Evolutionary conservation across 2,797 vertebrate species (phyloP).

Genomic region (Podargus strigoides): DNA sequence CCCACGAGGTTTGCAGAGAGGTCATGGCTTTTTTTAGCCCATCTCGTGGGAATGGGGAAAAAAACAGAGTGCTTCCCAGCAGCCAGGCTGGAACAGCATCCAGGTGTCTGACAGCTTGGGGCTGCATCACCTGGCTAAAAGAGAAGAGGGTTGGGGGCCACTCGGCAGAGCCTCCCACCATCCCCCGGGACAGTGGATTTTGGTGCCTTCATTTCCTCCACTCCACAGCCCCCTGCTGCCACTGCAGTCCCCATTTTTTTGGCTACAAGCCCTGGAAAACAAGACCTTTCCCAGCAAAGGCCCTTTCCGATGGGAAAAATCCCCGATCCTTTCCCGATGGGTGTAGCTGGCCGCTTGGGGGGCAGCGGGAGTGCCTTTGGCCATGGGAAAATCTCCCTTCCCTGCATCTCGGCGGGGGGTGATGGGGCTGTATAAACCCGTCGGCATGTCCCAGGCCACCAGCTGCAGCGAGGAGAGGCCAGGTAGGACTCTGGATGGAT

Average conservation of each 20-base stretch:
- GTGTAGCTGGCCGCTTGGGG: background rate
- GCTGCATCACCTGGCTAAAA: background rate
- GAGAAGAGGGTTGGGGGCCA: rapidly evolving
- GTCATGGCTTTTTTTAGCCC: background rate
- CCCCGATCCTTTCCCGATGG: background rate
- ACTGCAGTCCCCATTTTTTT: rapidly evolving
- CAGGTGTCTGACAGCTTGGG: background rate
- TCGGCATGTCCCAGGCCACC: rapidly evolving
- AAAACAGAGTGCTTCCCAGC: rapidly evolving
- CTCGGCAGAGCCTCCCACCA: rapidly evolving
- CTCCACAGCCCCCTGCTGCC: background rate
- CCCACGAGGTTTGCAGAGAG: background rate
- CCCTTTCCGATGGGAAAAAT: conserved; percentile 5
- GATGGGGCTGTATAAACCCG: background rate
- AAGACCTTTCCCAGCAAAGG: background rate
- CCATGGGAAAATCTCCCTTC: conserved; percentile 33
- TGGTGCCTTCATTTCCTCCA: background rate
- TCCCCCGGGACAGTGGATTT: background rate
- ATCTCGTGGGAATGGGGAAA: background rate
- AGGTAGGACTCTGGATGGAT: background rate
- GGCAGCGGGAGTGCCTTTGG: background rate
- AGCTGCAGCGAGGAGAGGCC: background rate
- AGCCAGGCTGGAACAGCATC: background rate
- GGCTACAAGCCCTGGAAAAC: background rate
- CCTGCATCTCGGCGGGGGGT: rapidly evolving